Evolutionary conservation across 2,888 invertebrate species (phyloP).

Genomic region (Vanessa cardui): DNA sequence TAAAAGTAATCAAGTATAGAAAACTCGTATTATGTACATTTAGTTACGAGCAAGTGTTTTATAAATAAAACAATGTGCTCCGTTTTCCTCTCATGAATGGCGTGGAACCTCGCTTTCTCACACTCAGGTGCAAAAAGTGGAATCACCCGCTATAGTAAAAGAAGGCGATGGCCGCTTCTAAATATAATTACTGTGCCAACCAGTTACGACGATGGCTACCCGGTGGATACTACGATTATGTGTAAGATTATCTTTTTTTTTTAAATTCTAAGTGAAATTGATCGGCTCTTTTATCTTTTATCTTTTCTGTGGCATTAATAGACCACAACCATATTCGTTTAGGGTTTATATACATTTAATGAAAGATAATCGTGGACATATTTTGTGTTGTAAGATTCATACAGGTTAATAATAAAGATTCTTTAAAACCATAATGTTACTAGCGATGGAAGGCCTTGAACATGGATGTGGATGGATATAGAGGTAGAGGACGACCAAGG

Average conservation of each 20-base stretch:
- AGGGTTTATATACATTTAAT: constrained; percentile 1
- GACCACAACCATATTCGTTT: not conserved
- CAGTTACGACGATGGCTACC: constrained; percentile 17
- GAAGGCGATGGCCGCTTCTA: constrained; percentile 43
- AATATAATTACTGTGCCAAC: constrained; percentile 40
- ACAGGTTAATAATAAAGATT: too few relatives aligned
- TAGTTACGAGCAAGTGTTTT: constrained; percentile 1
- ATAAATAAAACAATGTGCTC: constrained; percentile 10
- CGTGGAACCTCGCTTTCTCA: constrained; percentile 40
- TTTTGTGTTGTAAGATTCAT: too few relatives aligned
- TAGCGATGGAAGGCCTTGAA: too few relatives aligned
- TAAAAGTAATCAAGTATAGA: not conserved
- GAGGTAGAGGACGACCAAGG: too few relatives aligned
- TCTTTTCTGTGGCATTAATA: too few relatives aligned
- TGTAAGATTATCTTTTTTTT: not conserved
- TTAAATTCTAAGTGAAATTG: not conserved
- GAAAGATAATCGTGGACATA: too few relatives aligned
- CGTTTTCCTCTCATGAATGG: constrained; percentile 20
- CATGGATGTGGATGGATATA: too few relatives aligned
- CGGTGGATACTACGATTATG: not conserved
- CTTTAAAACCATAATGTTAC: too few relatives aligned
- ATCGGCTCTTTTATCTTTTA: not conserved
- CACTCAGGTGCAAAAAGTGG: constrained; percentile 41
- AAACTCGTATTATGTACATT: not conserved
- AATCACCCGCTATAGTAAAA: constrained; percentile 41